These are phyloP conservation scores for Thyatira batis DNA, from an alignment of 2,888 invertebrate species.

Conservation along the genomic window DNA sequence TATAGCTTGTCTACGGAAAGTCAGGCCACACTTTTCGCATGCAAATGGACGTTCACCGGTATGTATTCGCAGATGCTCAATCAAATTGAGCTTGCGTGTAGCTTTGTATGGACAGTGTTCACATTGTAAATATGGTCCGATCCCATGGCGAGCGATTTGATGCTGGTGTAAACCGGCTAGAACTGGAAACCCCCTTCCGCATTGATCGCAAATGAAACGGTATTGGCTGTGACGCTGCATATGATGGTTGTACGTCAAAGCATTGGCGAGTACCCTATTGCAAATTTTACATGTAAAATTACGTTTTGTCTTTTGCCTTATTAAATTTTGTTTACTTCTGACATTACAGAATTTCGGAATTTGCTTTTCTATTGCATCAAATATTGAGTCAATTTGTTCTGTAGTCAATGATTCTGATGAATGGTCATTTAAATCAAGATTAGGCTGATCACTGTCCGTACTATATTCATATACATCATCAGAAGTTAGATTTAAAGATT, in stretches of 20 bases:
- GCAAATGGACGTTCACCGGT: conserved; percentile 67
- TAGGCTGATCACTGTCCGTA: neutral
- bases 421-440: neutral
- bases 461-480: neutral
- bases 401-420: neutral
- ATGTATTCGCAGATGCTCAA: conserved; percentile 65
- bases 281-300: conserved; percentile 55
- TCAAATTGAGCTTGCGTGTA: conserved; percentile 49
- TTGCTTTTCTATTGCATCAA: neutral
- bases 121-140: conserved; percentile 58
- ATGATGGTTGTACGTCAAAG: conserved; percentile 53
- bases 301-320: conserved; percentile 13
- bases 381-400: neutral
- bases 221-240: conserved; percentile 65
- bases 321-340: neutral
- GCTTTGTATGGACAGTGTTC: conserved; percentile 64
- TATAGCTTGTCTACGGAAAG: conserved; percentile 62
- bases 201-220: conserved; percentile 66
- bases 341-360: neutral
- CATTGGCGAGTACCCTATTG: conserved; percentile 53
- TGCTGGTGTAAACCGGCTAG: conserved; percentile 54
- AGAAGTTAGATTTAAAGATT: neutral
- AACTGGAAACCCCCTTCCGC: conserved; percentile 62
- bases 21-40: conserved; percentile 70
- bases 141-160: conserved; percentile 55